These are phyloP conservation scores for Eleutherodactylus coqui DNA, from an alignment of 2,797 vertebrate genomes.

Conservation along the genomic window DNA sequence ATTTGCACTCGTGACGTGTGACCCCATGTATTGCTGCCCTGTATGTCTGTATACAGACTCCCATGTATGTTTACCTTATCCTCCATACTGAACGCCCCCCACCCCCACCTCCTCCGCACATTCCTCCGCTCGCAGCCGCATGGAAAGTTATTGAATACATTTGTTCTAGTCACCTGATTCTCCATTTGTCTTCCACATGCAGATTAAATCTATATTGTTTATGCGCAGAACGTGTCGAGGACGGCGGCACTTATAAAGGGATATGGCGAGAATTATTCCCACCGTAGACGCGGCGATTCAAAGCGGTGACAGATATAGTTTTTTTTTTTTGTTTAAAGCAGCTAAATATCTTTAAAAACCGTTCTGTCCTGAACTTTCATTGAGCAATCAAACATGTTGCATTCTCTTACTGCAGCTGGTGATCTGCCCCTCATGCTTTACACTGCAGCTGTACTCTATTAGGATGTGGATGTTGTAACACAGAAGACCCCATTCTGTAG, in stretches of 20 bases:
- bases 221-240: background rate
- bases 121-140: background rate
- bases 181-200: background rate
- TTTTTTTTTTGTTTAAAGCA: too few species aligned
- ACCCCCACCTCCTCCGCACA: background rate
- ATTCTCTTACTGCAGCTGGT: too few species aligned
- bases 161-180: background rate
- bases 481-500: background rate
- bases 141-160: constrained; percentile 20
- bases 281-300: background rate
- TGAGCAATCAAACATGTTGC: too few species aligned
- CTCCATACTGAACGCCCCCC: background rate
- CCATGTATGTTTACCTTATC: background rate
- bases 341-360: too few species aligned
- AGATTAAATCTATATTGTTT: constrained; percentile 17
- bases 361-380: too few species aligned
- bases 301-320: background rate
- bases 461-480: too few species aligned
- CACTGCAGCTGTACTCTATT: background rate
- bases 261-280: background rate
- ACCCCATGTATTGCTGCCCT: background rate
- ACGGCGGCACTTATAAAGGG: background rate
- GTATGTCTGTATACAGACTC: background rate
- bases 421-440: background rate
- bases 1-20: background rate